A percentile compares a stretch with the other conserved stretches of the same genome.
Conservation (phyloP, 2,797 vertebrate species). For the Thamnophis elegans region DNA sequence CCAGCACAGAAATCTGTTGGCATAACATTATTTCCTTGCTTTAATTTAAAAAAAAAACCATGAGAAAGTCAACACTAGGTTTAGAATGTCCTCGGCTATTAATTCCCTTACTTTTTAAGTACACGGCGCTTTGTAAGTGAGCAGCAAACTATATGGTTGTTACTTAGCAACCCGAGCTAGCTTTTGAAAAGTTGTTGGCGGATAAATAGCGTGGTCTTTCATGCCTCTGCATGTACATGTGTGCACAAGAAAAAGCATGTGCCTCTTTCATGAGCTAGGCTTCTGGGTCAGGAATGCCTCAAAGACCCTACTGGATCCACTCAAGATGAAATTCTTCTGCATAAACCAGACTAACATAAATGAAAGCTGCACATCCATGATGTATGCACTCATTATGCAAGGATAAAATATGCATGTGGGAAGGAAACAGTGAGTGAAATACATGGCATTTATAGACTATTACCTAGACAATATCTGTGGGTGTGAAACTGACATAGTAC, state of each 20-base stretch:
- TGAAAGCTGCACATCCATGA: neutral
- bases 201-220: slow-evolving; percentile 12
- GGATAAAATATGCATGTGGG: slow-evolving; percentile 13
- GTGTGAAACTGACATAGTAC: slow-evolving; percentile 10
- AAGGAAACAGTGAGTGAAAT: slow-evolving; percentile 13
- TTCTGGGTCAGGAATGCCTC: neutral
- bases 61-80: neutral
- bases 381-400: neutral
- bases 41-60: neutral
- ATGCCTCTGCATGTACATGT: neutral
- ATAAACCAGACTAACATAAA: neutral
- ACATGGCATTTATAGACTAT: slow-evolving; percentile 27
- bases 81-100: slow-evolving; percentile 34
- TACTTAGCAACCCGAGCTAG: slow-evolving; percentile 27
- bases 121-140: slow-evolving; percentile 34
- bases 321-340: neutral
- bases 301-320: neutral
- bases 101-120: slow-evolving; percentile 37
- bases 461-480: slow-evolving; percentile 27
- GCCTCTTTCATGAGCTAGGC: neutral
- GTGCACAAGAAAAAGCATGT: slow-evolving; percentile 1
- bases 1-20: neutral
- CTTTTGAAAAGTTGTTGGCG: slow-evolving; percentile 26
- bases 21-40: neutral
- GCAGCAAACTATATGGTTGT: slow-evolving; percentile 35